Base-by-base conservation (phyloP, 1,140 invertebrate genomes). In the Anastrepha obliqua region DNA sequence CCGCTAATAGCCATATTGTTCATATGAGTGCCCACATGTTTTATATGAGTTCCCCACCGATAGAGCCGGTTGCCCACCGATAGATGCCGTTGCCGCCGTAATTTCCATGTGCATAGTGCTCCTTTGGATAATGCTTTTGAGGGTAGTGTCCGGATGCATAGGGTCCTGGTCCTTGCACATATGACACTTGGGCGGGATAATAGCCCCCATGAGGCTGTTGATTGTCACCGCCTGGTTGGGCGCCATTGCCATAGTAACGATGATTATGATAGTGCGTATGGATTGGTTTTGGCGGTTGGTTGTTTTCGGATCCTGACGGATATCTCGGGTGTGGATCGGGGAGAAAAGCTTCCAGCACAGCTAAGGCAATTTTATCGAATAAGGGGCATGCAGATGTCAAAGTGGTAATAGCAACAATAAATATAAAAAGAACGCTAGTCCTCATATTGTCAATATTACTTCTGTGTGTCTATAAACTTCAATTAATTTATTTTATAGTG, bases 171-270 rank as follows among this genome's bases (percentile, higher is more conserved):
- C 6, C 74, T 8, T 78, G 47, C 39, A 44, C 1, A 51, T 78
- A 78, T 8, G 47, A 5, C 11, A 4, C 74, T 11, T 81, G n/a
- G 3, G 74, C 51, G n/a, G 74, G 74, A 55, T 81, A 55, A 29
- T 20, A 81, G 8, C 47, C 74, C 20, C 42, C n/a, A 81, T 81
- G 51, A 0, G 85, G 51, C 15, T 88, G n/a, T 42, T 62, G 85
- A 86, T 86, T 59, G 29, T 87, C 87, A 20, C 87, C 89, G 70
- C 90, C 87, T 1, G 64, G 86, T 4, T 74, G 89, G 51, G 88
- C 78, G 0, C 90, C 91, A 11, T 90, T 89, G n/a, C 91, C 91
- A 7, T 91, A 91, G 60, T 90, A 89, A 8, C 91, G 91, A 17
- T 91, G 89, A 62, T 87, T 51, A 60, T 86, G 59, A 9, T 86